Conservation (phyloP, 2,888 invertebrate species). For the Tenthredo mesomela region DNA sequence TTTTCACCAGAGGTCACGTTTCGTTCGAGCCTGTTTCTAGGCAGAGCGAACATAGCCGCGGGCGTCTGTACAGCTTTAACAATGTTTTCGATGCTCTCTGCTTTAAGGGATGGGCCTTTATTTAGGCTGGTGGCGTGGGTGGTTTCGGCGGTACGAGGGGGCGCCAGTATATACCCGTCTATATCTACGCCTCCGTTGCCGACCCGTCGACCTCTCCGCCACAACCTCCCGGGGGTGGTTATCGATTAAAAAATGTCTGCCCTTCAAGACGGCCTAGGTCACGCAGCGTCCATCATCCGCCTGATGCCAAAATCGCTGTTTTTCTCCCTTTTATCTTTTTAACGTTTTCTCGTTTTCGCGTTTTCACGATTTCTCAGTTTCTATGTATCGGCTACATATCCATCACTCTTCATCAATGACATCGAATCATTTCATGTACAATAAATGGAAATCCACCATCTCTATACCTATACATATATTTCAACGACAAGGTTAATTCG, state of each 20-base stretch:
- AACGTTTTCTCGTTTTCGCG: slow-evolving; percentile 10
- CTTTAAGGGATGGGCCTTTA: slow-evolving; percentile 76
- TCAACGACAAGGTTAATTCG: neutral
- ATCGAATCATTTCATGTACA: neutral
- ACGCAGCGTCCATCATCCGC: slow-evolving; percentile 75
- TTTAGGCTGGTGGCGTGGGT: slow-evolving; percentile 70
- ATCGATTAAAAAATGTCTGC: slow-evolving; percentile 78
- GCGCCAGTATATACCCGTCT: slow-evolving; percentile 29
- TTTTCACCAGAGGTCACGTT: neutral
- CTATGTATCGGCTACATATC: neutral
- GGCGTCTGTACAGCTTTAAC: slow-evolving; percentile 73
- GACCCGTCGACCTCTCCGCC: slow-evolving; percentile 48
- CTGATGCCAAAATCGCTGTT: slow-evolving; percentile 54
- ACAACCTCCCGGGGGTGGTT: slow-evolving; percentile 66
- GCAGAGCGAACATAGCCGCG: slow-evolving; percentile 10
- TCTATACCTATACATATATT: neutral
- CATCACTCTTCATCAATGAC: slow-evolving; percentile 10
- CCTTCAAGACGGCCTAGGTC: slow-evolving; percentile 78
- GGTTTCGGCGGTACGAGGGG: slow-evolving; percentile 55
- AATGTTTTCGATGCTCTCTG: slow-evolving; percentile 74
- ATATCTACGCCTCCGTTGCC: slow-evolving; percentile 47
- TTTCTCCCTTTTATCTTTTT: neutral
- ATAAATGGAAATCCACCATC: neutral
- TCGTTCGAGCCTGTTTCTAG: slow-evolving; percentile 4
- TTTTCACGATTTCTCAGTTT: neutral